Evolutionary conservation across 2,797 vertebrate species (phyloP).

Genomic region (Sandelia bainsii): DNA sequence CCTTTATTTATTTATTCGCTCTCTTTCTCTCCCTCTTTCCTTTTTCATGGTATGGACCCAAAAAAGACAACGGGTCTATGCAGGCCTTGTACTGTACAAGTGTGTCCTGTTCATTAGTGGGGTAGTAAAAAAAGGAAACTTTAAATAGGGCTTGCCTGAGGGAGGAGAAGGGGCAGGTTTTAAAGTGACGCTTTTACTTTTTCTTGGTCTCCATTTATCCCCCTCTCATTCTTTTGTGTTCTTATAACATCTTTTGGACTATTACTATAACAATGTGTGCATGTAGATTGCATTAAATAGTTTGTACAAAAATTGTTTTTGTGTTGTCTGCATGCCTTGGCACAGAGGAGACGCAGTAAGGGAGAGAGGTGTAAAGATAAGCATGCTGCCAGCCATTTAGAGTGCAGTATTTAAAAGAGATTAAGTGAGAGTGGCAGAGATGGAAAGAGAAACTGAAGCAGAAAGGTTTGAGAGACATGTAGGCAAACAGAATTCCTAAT

Average conservation of each 20-base stretch:
- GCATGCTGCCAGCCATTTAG: neutral
- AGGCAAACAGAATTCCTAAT: conserved; percentile 35
- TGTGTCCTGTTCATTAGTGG: conserved; percentile 58
- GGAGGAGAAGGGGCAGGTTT: conserved; percentile 36
- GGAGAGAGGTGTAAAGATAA: conserved; percentile 17
- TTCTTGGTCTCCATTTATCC: conserved; percentile 1
- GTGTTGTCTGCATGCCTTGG: conserved; percentile 19
- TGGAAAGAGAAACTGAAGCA: conserved; percentile 13
- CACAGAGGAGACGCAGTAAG: neutral
- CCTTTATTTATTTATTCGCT: conserved; percentile 67
- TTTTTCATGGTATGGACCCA: conserved; percentile 52
- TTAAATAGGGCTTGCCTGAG: conserved; percentile 64
- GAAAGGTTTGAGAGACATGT: neutral
- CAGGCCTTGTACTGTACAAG: conserved; percentile 62
- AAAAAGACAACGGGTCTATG: conserved; percentile 53
- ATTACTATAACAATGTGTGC: neutral
- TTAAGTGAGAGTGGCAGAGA: conserved; percentile 4
- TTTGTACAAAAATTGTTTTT: too few species aligned
- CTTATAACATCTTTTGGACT: conserved; percentile 17
- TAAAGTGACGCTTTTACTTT: conserved; percentile 21
- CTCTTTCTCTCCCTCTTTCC: conserved; percentile 39
- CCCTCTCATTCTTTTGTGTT: conserved; percentile 12
- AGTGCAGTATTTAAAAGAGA: neutral
- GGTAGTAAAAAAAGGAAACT: conserved; percentile 63
- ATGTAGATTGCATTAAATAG: neutral